These are phyloP conservation scores for Porphyrio hochstetteri DNA, from an alignment of 2,113 vertebrate species.

Conservation along the genomic window DNA sequence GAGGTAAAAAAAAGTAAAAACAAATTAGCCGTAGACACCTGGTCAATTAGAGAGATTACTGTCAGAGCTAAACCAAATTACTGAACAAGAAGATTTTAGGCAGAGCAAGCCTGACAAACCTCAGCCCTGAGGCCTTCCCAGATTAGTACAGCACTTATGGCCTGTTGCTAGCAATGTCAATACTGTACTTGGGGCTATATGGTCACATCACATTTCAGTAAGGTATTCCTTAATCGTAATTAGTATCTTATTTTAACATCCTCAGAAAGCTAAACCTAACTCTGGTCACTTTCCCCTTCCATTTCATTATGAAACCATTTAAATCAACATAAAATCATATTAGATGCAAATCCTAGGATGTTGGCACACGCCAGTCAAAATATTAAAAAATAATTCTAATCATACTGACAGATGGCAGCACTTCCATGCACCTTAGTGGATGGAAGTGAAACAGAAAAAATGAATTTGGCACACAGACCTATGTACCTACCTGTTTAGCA, in stretches of 20 bases:
- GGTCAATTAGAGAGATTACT: not conserved
- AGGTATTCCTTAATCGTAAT: not conserved
- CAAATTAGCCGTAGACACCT: not conserved
- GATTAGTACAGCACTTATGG: accelerated
- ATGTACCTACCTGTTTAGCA: not conserved
- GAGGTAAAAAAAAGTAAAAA: not conserved
- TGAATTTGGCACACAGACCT: not conserved
- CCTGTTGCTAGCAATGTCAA: not conserved
- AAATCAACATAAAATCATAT: not conserved
- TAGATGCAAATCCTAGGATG: not conserved
- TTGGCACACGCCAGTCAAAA: not conserved
- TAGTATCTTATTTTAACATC: not conserved
- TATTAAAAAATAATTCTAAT: not conserved
- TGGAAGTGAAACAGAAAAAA: not conserved
- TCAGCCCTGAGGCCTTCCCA: not conserved
- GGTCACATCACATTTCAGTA: not conserved
- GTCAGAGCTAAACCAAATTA: not conserved
- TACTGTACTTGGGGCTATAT: not conserved
- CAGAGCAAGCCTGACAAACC: not conserved
- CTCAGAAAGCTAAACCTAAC: not conserved
- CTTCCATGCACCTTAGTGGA: not conserved
- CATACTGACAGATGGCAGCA: not conserved
- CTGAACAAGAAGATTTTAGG: not conserved
- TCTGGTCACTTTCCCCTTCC: not conserved
- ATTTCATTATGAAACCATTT: not conserved